Evolutionary conservation across 2,797 vertebrate genomes (phyloP), one percentile per base, ranked within the genome.

Genomic region (Syndactyla subalaris): DNA sequence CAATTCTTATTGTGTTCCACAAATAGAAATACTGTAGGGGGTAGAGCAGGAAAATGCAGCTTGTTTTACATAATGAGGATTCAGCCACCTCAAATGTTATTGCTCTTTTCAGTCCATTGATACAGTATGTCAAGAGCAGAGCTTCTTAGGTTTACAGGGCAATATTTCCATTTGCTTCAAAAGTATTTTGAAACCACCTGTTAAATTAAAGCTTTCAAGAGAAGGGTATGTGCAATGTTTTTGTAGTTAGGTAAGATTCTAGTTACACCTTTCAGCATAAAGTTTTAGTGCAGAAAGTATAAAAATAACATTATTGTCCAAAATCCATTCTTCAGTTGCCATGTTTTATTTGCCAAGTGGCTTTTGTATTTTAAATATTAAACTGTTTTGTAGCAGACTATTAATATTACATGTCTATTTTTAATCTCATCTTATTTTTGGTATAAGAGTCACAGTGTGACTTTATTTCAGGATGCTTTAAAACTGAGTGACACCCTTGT

Each of bases 51-150:
- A 92, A 95, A 95, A 97, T 97, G 92, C 90, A 94, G 94, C 93
- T 80, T 85, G 77, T 93, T 97, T 97, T 96, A 97, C 87, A 88
- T 97, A 96, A 96, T 84, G 72, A 78, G 49, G 58, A 91, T 93
- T 93, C 82, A 88, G 85, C 51, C 65, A 95, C 92, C 49, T 94
- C 74, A 91, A 89, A 86, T 72, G 21, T 87, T 95, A 66, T 29
- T 80, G 76, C 81, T 92, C 46, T 75, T 92, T 95, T 91, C 73
- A 76, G 46, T 92, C 91, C 82, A 70, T 74, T 68, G 62, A 59
- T 89, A 78, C 45, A 91, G 68, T 66, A 52, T 78, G 48, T 84
- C 67, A 89, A 77, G 22, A 89, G 58, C 45, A 85, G 66, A 65
- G 57, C 52, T 82, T 76, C 46, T 32, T 36, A 68, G 74, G 32